Conservation (phyloP, 2,888 invertebrate species). For the Caenorhabditis zanzibari region DNA sequence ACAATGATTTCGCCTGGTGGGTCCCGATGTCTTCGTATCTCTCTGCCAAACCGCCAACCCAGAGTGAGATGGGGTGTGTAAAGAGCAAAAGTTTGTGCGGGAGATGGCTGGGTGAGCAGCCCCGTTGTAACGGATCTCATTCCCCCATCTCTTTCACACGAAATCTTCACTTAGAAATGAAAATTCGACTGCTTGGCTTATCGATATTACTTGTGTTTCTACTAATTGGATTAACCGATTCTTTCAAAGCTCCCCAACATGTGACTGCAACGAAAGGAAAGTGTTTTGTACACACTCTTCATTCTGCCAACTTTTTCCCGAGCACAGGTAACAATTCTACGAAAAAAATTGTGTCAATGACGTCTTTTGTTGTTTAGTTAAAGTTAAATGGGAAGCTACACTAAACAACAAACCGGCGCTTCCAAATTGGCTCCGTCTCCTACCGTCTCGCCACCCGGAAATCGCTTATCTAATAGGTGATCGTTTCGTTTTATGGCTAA, state of each 20-base stretch:
- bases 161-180: constrained; percentile 60
- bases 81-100: constrained; percentile 59
- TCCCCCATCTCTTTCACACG: constrained; percentile 59
- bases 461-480: constrained; percentile 80
- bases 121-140: constrained; percentile 66
- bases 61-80: constrained; percentile 43
- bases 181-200: constrained; percentile 49
- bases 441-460: constrained; percentile 79
- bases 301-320: constrained; percentile 80
- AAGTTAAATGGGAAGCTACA: constrained; percentile 83
- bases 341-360: background rate
- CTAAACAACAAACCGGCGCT: constrained; percentile 79
- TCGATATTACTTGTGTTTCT: constrained; percentile 17
- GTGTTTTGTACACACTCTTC: constrained; percentile 79
- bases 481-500: constrained; percentile 13
- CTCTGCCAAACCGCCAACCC: constrained; percentile 53
- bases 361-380: constrained; percentile 68
- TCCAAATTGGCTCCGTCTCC: constrained; percentile 80
- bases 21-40: constrained; percentile 39
- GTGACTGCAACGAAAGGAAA: constrained; percentile 71
- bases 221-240: constrained; percentile 7
- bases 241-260: constrained; percentile 63
- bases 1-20: constrained; percentile 40
- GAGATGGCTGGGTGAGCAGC: constrained; percentile 7
- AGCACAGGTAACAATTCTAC: constrained; percentile 72